Evolutionary conservation across 2,797 vertebrate genomes (phyloP).

Genomic region (Nothura maculosa): DNA sequence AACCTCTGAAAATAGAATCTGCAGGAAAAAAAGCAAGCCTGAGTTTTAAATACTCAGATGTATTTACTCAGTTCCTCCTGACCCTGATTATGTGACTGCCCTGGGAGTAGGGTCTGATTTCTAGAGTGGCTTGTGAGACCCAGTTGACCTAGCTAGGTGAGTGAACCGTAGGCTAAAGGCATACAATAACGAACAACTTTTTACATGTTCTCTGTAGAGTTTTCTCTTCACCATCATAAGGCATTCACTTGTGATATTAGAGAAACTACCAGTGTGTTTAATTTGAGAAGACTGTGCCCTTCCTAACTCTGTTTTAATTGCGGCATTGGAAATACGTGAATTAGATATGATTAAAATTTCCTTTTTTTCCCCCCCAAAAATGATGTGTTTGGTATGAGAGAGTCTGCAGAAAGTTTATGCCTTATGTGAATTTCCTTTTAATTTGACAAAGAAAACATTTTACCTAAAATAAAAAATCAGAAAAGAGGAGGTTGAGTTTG

Average conservation of each 20-base stretch:
- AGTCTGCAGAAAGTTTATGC: background rate
- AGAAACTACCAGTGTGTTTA: rapidly evolving
- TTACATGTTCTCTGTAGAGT: background rate
- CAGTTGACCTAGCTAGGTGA: background rate
- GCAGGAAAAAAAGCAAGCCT: background rate
- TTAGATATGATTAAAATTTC: background rate
- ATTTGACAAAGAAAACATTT: background rate
- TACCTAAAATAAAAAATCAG: background rate
- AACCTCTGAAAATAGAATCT: background rate
- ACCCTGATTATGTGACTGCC: background rate
- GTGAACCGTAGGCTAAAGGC: background rate
- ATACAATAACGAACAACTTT: background rate
- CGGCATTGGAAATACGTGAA: background rate
- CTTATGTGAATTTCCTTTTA: background rate
- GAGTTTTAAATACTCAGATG: background rate
- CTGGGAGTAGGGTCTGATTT: background rate
- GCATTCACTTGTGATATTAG: background rate
- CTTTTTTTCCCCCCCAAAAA: background rate
- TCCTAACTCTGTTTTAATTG: background rate
- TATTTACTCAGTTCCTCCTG: background rate
- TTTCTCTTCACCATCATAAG: background rate
- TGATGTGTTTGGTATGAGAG: background rate
- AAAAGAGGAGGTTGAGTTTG: background rate
- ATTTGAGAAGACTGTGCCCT: background rate
- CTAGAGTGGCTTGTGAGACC: background rate